phyloP scores from a whole-genome alignment of 1,140 invertebrate species.

The Zaprionus kolodkinae region DNA sequence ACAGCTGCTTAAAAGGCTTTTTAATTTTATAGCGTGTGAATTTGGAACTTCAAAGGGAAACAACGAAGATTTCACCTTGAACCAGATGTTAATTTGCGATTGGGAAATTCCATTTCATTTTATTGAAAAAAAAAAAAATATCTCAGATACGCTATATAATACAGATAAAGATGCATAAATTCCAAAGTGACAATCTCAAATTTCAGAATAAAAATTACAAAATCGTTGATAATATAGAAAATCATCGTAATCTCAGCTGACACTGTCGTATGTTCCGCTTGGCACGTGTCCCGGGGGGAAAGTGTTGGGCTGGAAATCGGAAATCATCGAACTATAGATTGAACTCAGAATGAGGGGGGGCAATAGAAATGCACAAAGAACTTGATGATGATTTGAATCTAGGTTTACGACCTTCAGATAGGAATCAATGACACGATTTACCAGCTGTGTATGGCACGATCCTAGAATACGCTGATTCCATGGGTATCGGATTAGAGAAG shows the following conservation, averaged over 20 bases:
- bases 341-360: neutral
- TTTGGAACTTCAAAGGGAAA: constrained; percentile 11
- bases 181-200: neutral
- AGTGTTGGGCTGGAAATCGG: constrained; percentile 1
- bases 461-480: constrained; percentile 32
- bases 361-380: neutral
- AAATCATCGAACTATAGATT: constrained; percentile 18
- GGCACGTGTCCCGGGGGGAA: constrained; percentile 18
- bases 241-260: constrained; percentile 5
- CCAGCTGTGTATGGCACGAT: constrained; percentile 27
- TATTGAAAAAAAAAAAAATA: neutral
- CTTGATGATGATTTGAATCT: constrained; percentile 1
- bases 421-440: constrained; percentile 27
- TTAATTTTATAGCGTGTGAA: constrained; percentile 19
- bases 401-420: constrained; percentile 20
- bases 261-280: constrained; percentile 13
- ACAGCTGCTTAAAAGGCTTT: constrained; percentile 5
- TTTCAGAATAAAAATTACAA: constrained; percentile 2
- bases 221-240: neutral
- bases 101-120: neutral
- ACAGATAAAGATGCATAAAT: neutral
- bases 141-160: neutral
- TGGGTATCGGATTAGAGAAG: neutral
- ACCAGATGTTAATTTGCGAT: neutral
- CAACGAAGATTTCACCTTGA: neutral